A percentile compares a stretch with the other conserved stretches of the same genome.
phyloP scores from a whole-genome alignment of 35 echinoderm and acorn worm genomes.

The Diadema setosum region DNA sequence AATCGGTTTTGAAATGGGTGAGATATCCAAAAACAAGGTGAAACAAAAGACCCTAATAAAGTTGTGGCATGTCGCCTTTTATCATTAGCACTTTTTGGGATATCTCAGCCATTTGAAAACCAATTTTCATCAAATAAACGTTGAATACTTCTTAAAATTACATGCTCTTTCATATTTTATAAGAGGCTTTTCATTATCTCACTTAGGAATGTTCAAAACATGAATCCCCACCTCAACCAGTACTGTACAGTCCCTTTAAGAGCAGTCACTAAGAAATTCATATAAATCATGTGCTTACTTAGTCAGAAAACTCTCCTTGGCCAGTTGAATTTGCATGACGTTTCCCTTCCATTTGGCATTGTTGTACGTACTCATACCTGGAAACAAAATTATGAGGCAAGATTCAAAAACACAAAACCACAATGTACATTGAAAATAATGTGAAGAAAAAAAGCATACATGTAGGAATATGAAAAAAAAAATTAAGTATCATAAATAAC shows the following conservation, averaged over 20 bases:
- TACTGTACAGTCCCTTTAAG: not conserved
- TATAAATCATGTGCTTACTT: conserved; percentile 30
- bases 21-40: too few relatives aligned
- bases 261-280: not conserved
- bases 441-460: not conserved
- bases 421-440: not conserved
- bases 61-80: too few relatives aligned
- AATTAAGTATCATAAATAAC: not conserved
- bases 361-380: conserved; percentile 74
- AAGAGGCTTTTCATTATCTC: too few relatives aligned
- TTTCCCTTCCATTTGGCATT: conserved; percentile 86
- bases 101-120: too few relatives aligned
- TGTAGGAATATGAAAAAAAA: not conserved
- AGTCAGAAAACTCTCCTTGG: conserved; percentile 71
- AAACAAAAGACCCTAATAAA: too few relatives aligned
- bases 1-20: too few relatives aligned
- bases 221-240: not conserved
- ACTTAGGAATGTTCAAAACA: too few relatives aligned
- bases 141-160: not conserved
- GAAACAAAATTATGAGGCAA: not conserved
- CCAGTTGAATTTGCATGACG: conserved; percentile 57
- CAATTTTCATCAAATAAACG: too few relatives aligned
- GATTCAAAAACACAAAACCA: not conserved
- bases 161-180: not conserved
- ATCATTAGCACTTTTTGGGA: too few relatives aligned